Conservation (phyloP, 2,888 invertebrate species). For the Harpagoxenus sublaevis region DNA sequence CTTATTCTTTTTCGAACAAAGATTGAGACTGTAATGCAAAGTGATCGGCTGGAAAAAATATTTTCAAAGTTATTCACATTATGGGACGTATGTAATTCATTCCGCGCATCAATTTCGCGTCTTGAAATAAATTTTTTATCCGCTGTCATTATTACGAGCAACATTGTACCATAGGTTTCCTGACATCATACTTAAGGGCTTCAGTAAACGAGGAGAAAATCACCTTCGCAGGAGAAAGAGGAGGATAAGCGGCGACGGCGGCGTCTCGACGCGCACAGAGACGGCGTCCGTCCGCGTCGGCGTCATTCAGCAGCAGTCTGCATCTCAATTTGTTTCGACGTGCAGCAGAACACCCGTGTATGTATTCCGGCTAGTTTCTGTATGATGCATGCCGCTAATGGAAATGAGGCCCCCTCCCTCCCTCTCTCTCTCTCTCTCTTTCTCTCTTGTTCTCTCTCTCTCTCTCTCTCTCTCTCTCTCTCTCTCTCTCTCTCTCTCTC, state of each 20-base stretch:
- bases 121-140: not conserved
- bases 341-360: constrained; percentile 39
- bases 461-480: not conserved
- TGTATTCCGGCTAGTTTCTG: constrained; percentile 51
- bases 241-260: constrained; percentile 5
- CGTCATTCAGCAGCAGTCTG: constrained; percentile 59
- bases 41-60: not conserved
- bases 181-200: not conserved
- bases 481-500: constrained; percentile 11
- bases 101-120: not conserved
- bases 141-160: not conserved
- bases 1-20: not conserved
- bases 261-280: constrained; percentile 40
- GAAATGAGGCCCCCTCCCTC: constrained; percentile 73
- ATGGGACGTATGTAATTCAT: not conserved
- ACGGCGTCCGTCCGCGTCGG: constrained; percentile 31
- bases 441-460: too few relatives aligned
- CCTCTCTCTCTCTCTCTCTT: not conserved
- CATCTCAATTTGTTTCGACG: constrained; percentile 69
- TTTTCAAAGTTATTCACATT: not conserved
- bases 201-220: constrained; percentile 13
- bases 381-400: constrained; percentile 77
- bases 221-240: not conserved
- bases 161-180: not conserved
- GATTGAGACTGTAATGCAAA: not conserved